Base-by-base conservation (phyloP, 1,140 invertebrate species). In the Cydia splendana region DNA sequence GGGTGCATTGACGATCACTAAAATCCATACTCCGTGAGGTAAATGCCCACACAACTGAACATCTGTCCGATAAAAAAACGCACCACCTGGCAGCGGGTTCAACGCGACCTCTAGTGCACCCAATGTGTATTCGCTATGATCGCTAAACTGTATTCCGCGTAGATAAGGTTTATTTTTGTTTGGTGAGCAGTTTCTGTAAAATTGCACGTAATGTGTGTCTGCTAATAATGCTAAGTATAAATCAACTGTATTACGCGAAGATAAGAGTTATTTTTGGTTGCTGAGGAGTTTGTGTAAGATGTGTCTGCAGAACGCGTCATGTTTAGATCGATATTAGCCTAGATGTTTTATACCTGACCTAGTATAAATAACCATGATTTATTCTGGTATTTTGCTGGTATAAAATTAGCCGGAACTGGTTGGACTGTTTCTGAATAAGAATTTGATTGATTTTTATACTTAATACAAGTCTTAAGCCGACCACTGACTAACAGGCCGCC, bases 51-150 rank as follows among this genome's bases (percentile, higher is more conserved):
- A 24, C 9, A 24, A 71, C 74, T 62, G 78, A 75, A 80, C 82
- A 84, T 84, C 82, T 84, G 82, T 77, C 76, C 45, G 75, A 15
- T 74, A 77, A 82, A 84, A 83, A 82, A 84, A 84, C 75, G 65
- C 67, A 67, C 76, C 82, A 84, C 82, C 82, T 84, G 82, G 82
- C 79, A 65, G 67, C 51, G 45, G 67, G 30, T 38, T n/a, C 30
- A 34, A 10, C 30, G 34, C 51, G 51, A 53, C 51, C 51, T 53
- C 51, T 62, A 57, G 53, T 62, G 20, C 20, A 12, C 20, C 18
- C 57, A 62, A 62, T 62, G 20, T 42, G 48, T 15, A 4, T 13
- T 51, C 48, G 15, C 48, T n/a, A 53, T 53, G 5, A 7, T 53
- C 18, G 15, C 38, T 42, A 42, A 42, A 53, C 51, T 53, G 51